Conservation (phyloP, 2,888 invertebrate species). For the Scaptomyza parva region DNA sequence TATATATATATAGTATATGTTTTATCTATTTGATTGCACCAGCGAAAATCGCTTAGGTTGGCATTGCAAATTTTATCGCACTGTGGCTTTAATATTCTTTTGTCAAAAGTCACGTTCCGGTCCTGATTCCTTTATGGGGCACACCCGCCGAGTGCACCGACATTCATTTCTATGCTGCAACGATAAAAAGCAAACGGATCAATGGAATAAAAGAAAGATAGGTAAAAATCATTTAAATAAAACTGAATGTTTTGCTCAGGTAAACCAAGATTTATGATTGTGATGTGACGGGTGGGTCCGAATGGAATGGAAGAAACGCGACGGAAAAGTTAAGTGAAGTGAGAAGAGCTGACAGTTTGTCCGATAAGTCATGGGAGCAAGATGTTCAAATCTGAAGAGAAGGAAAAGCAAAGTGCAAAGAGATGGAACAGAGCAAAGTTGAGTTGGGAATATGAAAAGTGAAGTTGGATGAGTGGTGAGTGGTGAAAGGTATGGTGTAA, state of each 20-base stretch:
- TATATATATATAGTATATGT: conserved; percentile 22
- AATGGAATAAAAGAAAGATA: conserved; percentile 9
- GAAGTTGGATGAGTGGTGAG: neutral
- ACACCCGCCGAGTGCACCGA: conserved; percentile 34
- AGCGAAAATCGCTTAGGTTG: conserved; percentile 66
- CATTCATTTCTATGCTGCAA: conserved; percentile 53
- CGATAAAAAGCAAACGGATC: conserved; percentile 9
- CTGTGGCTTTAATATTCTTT: conserved; percentile 65
- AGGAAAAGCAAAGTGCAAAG: neutral
- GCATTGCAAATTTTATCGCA: conserved; percentile 69
- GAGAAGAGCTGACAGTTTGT: neutral
- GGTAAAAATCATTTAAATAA: conserved; percentile 48
- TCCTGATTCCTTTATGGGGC: conserved; percentile 63
- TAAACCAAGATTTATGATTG: conserved; percentile 30
- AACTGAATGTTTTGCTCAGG: conserved; percentile 37
- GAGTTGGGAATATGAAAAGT: neutral
- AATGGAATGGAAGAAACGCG: conserved; percentile 4
- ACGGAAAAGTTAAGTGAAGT: neutral
- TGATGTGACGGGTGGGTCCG: neutral
- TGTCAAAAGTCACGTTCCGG: conserved; percentile 70
- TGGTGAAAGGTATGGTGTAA: neutral
- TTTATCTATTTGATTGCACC: conserved; percentile 67
- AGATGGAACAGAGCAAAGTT: neutral
- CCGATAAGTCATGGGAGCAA: neutral
- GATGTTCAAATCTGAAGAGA: neutral